Conservation (phyloP, 2,888 invertebrate genomes). For the Tenthredo livida region DNA sequence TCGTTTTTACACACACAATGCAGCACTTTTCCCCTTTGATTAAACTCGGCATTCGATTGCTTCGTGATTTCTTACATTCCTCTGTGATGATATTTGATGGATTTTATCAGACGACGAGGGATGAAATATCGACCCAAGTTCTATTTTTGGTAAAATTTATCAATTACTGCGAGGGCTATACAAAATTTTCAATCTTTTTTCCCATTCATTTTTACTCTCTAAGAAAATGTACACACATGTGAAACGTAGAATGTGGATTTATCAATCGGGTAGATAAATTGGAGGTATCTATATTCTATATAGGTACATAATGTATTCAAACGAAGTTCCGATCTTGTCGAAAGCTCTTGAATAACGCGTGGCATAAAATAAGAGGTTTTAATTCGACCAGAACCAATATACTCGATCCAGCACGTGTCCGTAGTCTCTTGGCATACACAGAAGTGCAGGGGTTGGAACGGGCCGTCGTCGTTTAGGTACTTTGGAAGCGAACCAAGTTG, state of each 20-base stretch:
- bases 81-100: conserved; percentile 11
- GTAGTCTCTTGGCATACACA: conserved; percentile 26
- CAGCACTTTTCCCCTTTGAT: neutral
- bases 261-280: neutral
- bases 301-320: neutral
- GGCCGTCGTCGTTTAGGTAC: conserved; percentile 55
- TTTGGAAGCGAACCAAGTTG: conserved; percentile 74
- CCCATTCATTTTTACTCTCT: neutral
- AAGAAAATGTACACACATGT: neutral
- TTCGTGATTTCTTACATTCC: neutral
- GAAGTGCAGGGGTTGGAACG: conserved; percentile 28
- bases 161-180: neutral
- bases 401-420: conserved; percentile 57
- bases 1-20: neutral
- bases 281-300: no score
- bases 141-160: conserved; percentile 37
- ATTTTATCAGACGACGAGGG: neutral
- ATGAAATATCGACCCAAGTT: conserved; percentile 36
- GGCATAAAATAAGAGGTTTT: conserved; percentile 33
- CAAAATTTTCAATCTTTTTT: neutral
- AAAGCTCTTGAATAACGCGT: neutral
- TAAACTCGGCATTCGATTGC: neutral
- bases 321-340: neutral
- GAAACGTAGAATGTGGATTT: neutral
- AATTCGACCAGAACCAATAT: conserved; percentile 29